Conservation (phyloP, 2,113 vertebrate species). For the cat (Felis catus) region F.catus_Fca126_mat1.0 CM031418.1:41153001-41153500, state of each 20-base stretch:
- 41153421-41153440: too few relatives aligned
- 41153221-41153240: not conserved
- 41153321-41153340: constrained; percentile 8
- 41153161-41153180: not conserved
- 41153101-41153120: not conserved
- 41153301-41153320: not conserved
- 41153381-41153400: accelerated
- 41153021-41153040: not conserved
- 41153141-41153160: not conserved
- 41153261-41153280: not conserved
- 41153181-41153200: not conserved
- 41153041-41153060: not conserved
- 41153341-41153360: constrained; percentile 35
- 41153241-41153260: not conserved
- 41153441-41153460: not conserved
- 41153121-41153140: not conserved
- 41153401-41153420: constrained; percentile 29
- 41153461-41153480: not conserved
- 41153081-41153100: not conserved
- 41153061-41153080: not conserved
- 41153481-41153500: not conserved
- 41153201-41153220: not conserved
- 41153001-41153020: not conserved
- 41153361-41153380: constrained; percentile 27
- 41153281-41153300: not conserved